Evolutionary conservation across 1,140 invertebrate species (phyloP).

Genomic region (Oryctes rhinoceros): DNA sequence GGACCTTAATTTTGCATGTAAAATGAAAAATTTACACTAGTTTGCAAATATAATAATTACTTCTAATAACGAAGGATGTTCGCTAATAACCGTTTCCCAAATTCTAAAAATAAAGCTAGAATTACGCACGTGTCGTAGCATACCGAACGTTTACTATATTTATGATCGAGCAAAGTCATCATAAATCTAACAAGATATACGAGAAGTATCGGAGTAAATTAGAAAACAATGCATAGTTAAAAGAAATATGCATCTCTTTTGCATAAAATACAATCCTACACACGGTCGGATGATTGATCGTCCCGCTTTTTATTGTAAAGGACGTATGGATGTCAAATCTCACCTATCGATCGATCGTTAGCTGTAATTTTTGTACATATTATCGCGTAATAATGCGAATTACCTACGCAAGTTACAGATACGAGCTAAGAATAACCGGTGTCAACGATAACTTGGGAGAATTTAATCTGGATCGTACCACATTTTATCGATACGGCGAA

Average conservation of each 20-base stretch:
- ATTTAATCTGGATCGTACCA: too few species aligned
- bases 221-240: neutral
- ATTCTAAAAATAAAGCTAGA: too few species aligned
- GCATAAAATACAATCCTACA: neutral
- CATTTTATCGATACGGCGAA: too few species aligned
- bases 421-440: neutral
- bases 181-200: neutral
- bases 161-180: neutral
- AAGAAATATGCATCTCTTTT: neutral
- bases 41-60: too few species aligned
- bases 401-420: neutral
- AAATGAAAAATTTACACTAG: too few species aligned
- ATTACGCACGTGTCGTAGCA: too few species aligned
- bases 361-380: neutral
- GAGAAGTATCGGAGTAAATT: neutral
- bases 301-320: neutral
- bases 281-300: neutral
- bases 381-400: neutral
- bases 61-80: too few species aligned
- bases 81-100: too few species aligned
- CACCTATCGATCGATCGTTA: neutral
- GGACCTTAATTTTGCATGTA: too few species aligned
- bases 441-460: too few species aligned
- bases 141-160: neutral
- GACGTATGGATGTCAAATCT: neutral